Conservation (phyloP, 2,797 vertebrate species). For the Protosalanx chinensis region DNA sequence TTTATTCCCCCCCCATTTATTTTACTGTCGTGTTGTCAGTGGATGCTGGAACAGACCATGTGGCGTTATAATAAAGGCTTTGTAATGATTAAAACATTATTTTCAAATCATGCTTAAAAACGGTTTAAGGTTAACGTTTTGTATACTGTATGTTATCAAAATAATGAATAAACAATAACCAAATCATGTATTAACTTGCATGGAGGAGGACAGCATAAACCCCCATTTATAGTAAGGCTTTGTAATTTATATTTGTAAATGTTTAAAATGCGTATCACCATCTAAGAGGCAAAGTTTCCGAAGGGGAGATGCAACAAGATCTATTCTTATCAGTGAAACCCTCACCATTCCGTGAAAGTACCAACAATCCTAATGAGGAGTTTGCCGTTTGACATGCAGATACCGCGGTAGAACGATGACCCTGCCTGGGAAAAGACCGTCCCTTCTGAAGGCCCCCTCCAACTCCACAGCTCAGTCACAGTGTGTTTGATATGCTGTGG, state of each 20-base stretch:
- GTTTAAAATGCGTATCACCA: too few relatives aligned
- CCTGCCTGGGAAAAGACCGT: not conserved
- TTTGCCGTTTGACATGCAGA: not conserved
- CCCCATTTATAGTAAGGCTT: too few relatives aligned
- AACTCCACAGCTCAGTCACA: slow-evolving; percentile 3
- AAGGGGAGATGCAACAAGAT: not conserved
- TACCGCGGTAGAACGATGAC: not conserved
- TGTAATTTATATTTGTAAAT: too few relatives aligned
- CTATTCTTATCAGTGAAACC: not conserved
- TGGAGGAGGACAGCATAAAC: too few relatives aligned
- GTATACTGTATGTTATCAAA: too few relatives aligned
- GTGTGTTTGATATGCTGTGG: not conserved
- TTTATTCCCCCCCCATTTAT: not conserved
- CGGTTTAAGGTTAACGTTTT: too few relatives aligned
- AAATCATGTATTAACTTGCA: too few relatives aligned
- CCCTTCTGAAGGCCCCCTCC: not conserved
- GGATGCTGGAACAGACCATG: not conserved
- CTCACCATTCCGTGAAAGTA: not conserved
- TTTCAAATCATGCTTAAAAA: too few relatives aligned
- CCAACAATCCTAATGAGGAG: not conserved
- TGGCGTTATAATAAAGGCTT: too few relatives aligned
- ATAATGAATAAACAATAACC: not conserved
- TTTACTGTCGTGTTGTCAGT: not conserved
- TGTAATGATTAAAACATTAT: too few relatives aligned
- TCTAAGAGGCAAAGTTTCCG: too few relatives aligned